phyloP scores from a whole-genome alignment of 2,888 invertebrate species.

The Dioctria linearis region DNA sequence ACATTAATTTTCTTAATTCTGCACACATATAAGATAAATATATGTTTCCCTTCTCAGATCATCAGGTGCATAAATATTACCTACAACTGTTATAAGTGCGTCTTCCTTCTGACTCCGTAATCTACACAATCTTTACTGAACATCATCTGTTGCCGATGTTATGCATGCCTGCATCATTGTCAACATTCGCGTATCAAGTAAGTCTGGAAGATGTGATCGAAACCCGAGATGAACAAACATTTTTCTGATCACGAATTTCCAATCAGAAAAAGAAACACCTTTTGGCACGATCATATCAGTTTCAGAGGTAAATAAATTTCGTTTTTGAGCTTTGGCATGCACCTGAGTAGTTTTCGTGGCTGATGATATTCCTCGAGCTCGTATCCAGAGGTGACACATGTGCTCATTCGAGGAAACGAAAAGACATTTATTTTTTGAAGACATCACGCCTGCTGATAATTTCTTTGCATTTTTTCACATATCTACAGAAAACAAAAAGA shows the following conservation, averaged over 20 bases:
- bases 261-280: constrained; percentile 58
- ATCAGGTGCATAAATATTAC: no score
- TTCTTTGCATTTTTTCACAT: constrained; percentile 1
- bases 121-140: background rate
- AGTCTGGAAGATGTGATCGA: constrained; percentile 37
- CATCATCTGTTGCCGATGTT: constrained; percentile 6
- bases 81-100: background rate
- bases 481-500: background rate
- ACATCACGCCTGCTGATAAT: constrained; percentile 46
- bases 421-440: constrained; percentile 44
- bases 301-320: constrained; percentile 57
- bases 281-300: constrained; percentile 58
- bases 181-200: constrained; percentile 31
- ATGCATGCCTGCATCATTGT: constrained; percentile 15
- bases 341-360: constrained; percentile 54
- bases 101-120: background rate
- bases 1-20: no score
- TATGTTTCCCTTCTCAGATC: no score
- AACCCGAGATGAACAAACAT: constrained; percentile 54
- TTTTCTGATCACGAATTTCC: constrained; percentile 57
- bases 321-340: constrained; percentile 57
- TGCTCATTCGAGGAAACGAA: constrained; percentile 32
- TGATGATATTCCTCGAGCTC: constrained; percentile 2
- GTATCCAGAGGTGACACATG: constrained; percentile 49
- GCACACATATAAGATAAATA: no score